A percentile compares a stretch with the other conserved stretches of the same genome.
These are phyloP conservation scores for Drosophila sucinea DNA, from an alignment of 1,140 invertebrate genomes.

Conservation along the genomic window DNA sequence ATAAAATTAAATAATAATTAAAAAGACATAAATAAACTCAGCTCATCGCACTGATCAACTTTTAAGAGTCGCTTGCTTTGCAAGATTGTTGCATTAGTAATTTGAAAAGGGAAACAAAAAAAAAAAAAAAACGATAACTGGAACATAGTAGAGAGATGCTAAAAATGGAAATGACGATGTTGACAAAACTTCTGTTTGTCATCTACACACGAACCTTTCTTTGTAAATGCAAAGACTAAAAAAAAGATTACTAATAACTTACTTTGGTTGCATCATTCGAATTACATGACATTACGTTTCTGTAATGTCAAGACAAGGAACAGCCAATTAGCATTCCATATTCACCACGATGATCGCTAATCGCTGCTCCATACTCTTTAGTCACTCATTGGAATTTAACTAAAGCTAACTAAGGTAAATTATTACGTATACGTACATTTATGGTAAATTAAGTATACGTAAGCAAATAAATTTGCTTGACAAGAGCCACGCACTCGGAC, in stretches of 20 bases:
- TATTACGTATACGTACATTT: slow-evolving; percentile 54
- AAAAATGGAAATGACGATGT: too few species aligned
- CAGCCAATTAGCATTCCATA: slow-evolving; percentile 35
- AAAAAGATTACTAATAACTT: not conserved
- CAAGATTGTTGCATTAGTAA: too few species aligned
- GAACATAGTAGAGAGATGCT: too few species aligned
- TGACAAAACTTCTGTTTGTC: too few species aligned
- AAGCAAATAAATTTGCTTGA: slow-evolving; percentile 77
- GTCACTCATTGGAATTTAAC: slow-evolving; percentile 1
- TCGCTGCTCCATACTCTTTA: not conserved
- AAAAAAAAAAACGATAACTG: too few species aligned
- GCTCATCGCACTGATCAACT: too few species aligned
- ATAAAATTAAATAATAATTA: too few species aligned
- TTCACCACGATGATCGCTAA: slow-evolving; percentile 1
- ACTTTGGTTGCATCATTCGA: not conserved
- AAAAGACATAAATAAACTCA: too few species aligned
- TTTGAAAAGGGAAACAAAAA: too few species aligned
- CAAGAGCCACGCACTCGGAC: slow-evolving; percentile 72
- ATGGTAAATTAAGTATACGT: slow-evolving; percentile 69
- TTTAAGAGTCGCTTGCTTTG: too few species aligned
- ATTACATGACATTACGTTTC: not conserved
- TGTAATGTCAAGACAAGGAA: slow-evolving; percentile 13
- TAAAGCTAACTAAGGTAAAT: slow-evolving; percentile 13
- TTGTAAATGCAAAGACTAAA: not conserved
- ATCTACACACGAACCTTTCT: too few species aligned